A percentile compares a stretch with the other conserved stretches of the same genome.
phyloP scores from a whole-genome alignment of 2,888 invertebrate species.

The Hipparchia semele region DNA sequence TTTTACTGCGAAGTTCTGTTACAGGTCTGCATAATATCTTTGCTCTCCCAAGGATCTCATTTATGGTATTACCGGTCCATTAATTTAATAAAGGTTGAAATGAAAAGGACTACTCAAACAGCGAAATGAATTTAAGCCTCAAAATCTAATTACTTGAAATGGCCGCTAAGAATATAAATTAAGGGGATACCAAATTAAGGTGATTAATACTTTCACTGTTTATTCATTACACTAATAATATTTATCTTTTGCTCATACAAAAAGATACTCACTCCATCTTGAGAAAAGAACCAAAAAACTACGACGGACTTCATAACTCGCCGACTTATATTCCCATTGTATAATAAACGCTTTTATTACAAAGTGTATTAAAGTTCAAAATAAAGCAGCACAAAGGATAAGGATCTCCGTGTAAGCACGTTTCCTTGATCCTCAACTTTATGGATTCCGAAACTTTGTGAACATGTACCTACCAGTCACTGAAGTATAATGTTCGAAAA shows the following conservation, averaged over 20 bases:
- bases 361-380: not conserved
- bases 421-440: conserved; percentile 36
- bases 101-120: not conserved
- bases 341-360: conserved; percentile 17
- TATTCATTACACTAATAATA: conserved; percentile 25
- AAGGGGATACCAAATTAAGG: not conserved
- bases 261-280: conserved; percentile 27
- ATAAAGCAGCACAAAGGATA: conserved; percentile 1
- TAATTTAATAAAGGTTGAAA: not conserved
- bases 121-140: not conserved
- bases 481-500: conserved; percentile 30
- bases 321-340: conserved; percentile 15
- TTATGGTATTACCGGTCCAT: not conserved
- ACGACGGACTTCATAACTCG: conserved; percentile 28
- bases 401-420: conserved; percentile 28
- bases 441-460: conserved; percentile 31
- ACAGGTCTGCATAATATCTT: too few relatives aligned
- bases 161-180: not conserved
- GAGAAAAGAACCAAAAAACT: conserved; percentile 31
- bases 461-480: conserved; percentile 29
- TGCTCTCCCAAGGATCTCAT: too few relatives aligned
- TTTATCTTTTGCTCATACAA: conserved; percentile 25
- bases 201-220: conserved; percentile 7
- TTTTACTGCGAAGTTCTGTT: not conserved
- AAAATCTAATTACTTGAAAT: not conserved